Evolutionary conservation across 37 sponge, comb jelly and placozoan species (phyloP).

Genomic region (Lycopodina hypogea): DNA sequence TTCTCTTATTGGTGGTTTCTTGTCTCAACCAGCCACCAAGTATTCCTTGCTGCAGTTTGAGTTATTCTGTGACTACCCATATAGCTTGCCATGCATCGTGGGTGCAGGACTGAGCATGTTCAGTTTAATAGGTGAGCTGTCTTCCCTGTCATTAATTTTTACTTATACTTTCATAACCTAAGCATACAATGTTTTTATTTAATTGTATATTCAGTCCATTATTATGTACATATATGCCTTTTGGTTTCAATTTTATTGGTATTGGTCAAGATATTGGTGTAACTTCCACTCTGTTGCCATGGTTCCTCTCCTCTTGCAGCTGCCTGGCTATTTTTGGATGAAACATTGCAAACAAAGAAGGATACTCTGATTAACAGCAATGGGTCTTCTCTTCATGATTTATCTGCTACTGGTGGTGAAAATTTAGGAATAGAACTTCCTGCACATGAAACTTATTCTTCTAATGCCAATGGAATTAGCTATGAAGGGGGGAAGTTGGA

Average conservation of each 20-base stretch:
- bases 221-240: too few relatives aligned
- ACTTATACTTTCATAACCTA: neutral
- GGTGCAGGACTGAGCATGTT: slow-evolving; percentile 39
- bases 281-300: neutral
- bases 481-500: neutral
- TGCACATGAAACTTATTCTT: neutral
- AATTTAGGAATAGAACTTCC: slow-evolving; percentile 36
- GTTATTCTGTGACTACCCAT: slow-evolving; percentile 85
- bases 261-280: too few relatives aligned
- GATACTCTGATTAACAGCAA: too few relatives aligned
- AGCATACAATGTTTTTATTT: neutral
- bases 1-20: slow-evolving; percentile 74
- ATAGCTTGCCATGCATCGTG: slow-evolving; percentile 76
- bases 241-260: too few relatives aligned
- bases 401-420: neutral
- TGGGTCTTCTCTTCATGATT: neutral
- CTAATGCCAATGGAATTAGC: slow-evolving; percentile 8
- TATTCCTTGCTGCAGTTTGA: slow-evolving; percentile 45
- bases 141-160: neutral
- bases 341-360: slow-evolving; percentile 55
- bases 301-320: slow-evolving; percentile 7
- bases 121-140: slow-evolving; percentile 49
- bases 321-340: slow-evolving; percentile 67
- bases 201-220: neutral
- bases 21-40: slow-evolving; percentile 84